Conservation (phyloP, 2,797 vertebrate species). For the Typhlichthys eigenmanni region DNA sequence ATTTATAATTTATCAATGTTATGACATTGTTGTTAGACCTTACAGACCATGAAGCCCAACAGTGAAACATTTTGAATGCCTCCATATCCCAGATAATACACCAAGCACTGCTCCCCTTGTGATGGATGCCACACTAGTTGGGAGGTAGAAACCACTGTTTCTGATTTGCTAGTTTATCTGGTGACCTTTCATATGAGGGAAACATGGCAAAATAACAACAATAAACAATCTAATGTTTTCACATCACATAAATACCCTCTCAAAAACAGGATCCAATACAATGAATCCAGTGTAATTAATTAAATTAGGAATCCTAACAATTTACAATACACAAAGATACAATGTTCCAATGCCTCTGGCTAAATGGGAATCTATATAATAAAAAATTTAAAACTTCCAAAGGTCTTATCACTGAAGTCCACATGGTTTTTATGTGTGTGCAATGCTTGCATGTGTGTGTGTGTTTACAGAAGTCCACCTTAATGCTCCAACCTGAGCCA, state of each 20-base stretch:
- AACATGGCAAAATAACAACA: too few relatives aligned
- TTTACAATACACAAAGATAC: slow-evolving; percentile 18
- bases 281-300: not conserved
- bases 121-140: too few relatives aligned
- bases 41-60: too few relatives aligned
- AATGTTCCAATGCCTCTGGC: slow-evolving; percentile 57
- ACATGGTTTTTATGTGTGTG: slow-evolving; percentile 50
- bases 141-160: too few relatives aligned
- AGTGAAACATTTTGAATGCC: too few relatives aligned
- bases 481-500: slow-evolving; percentile 66
- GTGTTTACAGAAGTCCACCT: slow-evolving; percentile 61
- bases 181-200: too few relatives aligned
- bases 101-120: too few relatives aligned
- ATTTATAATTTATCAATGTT: too few relatives aligned
- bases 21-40: too few relatives aligned
- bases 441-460: slow-evolving; percentile 4
- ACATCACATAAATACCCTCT: not conserved
- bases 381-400: slow-evolving; percentile 65
- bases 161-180: too few relatives aligned
- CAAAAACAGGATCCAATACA: not conserved
- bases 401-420: slow-evolving; percentile 64
- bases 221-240: too few relatives aligned
- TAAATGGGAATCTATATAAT: slow-evolving; percentile 64
- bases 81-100: too few relatives aligned
- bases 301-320: not conserved